Evolutionary conservation across 2,888 invertebrate genomes (phyloP).

Genomic region (Agriopis aurantiaria): DNA sequence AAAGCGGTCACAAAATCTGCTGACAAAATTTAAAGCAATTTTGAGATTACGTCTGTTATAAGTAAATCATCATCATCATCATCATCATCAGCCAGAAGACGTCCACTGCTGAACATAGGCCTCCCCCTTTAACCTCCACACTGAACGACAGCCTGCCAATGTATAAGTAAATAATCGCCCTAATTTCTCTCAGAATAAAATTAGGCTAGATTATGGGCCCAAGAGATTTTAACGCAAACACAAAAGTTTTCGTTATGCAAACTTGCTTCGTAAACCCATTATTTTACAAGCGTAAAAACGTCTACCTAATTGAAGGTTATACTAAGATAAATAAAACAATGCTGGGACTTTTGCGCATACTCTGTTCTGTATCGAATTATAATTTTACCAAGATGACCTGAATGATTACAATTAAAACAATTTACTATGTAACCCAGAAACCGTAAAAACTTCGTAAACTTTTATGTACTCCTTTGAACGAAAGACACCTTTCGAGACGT

Average conservation of each 20-base stretch:
- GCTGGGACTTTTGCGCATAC: constrained; percentile 10
- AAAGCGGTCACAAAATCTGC: neutral
- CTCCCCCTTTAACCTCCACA: too few relatives aligned
- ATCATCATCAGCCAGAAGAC: too few relatives aligned
- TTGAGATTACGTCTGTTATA: neutral
- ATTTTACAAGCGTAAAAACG: constrained; percentile 23
- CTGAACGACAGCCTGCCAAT: too few relatives aligned
- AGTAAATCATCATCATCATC: too few relatives aligned
- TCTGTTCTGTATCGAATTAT: constrained; percentile 16
- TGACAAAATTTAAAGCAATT: constrained; percentile 6
- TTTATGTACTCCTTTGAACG: neutral
- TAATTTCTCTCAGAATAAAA: constrained; percentile 20
- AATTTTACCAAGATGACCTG: constrained; percentile 17
- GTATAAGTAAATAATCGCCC: constrained; percentile 6
- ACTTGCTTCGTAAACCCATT: constrained; percentile 23
- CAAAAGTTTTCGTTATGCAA: constrained; percentile 21
- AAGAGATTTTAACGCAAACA: constrained; percentile 20
- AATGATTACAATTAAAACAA: constrained; percentile 13
- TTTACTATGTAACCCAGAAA: constrained; percentile 2
- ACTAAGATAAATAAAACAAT: constrained; percentile 14
- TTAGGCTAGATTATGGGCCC: constrained; percentile 11
- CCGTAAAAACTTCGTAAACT: neutral
- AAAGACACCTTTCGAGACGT: too few relatives aligned
- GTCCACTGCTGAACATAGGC: too few relatives aligned
- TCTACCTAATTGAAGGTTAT: constrained; percentile 24